A percentile compares a stretch with the other conserved stretches of the same genome.
Conservation (phyloP, 2,113 vertebrate species). For the Beaufortia kweichowensis region DNA sequence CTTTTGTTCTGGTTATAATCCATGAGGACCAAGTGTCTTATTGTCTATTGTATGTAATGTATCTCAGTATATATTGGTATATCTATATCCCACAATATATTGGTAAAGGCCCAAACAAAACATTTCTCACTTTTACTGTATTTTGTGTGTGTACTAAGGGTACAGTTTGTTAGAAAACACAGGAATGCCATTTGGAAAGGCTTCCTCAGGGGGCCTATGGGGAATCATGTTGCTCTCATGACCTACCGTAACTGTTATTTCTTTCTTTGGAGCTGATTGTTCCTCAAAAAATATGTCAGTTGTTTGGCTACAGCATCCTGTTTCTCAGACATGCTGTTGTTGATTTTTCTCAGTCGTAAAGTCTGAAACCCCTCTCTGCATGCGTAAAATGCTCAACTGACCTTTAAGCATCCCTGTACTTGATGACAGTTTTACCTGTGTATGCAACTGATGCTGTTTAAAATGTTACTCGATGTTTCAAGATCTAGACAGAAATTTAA, state of each 20-base stretch:
- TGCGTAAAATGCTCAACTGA: not conserved
- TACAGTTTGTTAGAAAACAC: conserved; percentile 22
- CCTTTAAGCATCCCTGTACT: not conserved
- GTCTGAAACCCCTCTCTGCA: not conserved
- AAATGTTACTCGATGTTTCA: too few relatives aligned
- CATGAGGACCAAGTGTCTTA: not conserved
- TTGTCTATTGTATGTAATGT: too few relatives aligned
- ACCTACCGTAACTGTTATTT: conserved; percentile 9
- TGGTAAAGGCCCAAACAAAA: not conserved
- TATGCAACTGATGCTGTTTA: not conserved
- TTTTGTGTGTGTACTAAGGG: conserved; percentile 10
- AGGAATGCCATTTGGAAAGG: conserved; percentile 46
- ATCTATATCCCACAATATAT: not conserved
- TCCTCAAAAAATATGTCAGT: conserved; percentile 21
- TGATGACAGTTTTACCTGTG: not conserved
- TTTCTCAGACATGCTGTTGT: not conserved
- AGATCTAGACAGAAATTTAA: too few relatives aligned
- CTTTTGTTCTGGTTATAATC: not conserved
- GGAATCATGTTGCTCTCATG: conserved; percentile 9
- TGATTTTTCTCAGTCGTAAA: conserved; percentile 3
- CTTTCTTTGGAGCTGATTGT: conserved; percentile 23
- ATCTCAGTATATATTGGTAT: too few relatives aligned
- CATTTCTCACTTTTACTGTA: not conserved
- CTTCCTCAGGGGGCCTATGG: conserved; percentile 41
- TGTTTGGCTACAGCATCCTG: conserved; percentile 21